Base-by-base conservation (phyloP, 2,888 invertebrate genomes). In the Dendrolimus pini region DNA sequence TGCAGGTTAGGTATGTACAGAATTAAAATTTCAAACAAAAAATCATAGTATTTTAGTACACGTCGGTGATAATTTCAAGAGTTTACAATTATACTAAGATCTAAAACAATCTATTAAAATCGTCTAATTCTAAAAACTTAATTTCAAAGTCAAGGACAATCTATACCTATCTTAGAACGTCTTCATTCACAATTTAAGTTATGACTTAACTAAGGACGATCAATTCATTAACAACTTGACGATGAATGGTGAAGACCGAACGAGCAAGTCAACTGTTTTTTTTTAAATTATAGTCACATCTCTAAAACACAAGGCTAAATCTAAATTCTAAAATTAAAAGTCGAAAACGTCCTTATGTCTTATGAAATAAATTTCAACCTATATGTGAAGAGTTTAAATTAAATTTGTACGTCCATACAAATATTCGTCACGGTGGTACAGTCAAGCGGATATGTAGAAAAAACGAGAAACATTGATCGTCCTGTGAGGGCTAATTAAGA, bases 401-500 rank as follows among this genome's bases (percentile, higher is more conserved):
- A 57, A 55, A 18, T 52, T 59, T 59, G 59, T 59, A 56, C 41
- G 56, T 56, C 59, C 53, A 53, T 56, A 80, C 77, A 79, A 78
- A 80, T 82, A 82, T 81, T 78, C 82, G 83, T 84, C 82, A 83
- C 80, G 82, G 79, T 74, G 71, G 67, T 71, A 67, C 73, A 72
- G 65, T 68, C 78, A 76, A 68, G 71, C 77, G 77, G 77, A 80
- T 78, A 80, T 76, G 77, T 71, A 72, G 30, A 30, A 76, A 82
- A 83, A 80, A 83, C 82, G 77, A 75, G 73, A 74, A 72, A 72
- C 73, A 74, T 74, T 74, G 75, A 73, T 77, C 89, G 79, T 80
- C 85, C 80, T 90, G 90, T 90, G 90, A 69, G 90, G 90, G 79
- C 89, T 89, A 89, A 90, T 90, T 90, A 90, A 89, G 90, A 90